Conservation (phyloP, 2,888 invertebrate genomes). For the Dryomyza anilis region DNA sequence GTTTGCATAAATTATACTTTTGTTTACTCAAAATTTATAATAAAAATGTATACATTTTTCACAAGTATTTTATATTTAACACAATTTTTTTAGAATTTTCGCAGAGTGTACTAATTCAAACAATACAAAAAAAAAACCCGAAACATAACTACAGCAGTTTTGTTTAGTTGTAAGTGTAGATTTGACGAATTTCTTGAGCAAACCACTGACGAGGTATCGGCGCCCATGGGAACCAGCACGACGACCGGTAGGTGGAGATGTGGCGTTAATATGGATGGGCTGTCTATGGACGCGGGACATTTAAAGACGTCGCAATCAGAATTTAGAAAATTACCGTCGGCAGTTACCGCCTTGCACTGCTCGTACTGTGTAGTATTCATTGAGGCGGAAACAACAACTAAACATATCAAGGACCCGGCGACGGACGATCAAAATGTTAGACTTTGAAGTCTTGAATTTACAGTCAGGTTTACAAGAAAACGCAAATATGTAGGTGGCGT, state of each 20-base stretch:
- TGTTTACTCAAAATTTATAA: too few relatives aligned
- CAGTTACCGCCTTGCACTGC: neutral
- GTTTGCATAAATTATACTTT: too few relatives aligned
- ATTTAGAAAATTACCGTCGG: constrained; percentile 2
- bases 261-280: neutral
- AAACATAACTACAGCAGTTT: too few relatives aligned
- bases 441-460: too few relatives aligned
- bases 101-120: too few relatives aligned
- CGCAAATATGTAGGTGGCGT: neutral
- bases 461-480: neutral
- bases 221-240: neutral
- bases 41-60: too few relatives aligned
- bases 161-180: constrained; percentile 4
- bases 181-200: constrained; percentile 9
- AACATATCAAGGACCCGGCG: neutral
- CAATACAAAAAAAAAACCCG: too few relatives aligned
- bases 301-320: neutral
- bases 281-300: too few relatives aligned
- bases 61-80: too few relatives aligned
- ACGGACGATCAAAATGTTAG: neutral
- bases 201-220: neutral
- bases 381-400: neutral
- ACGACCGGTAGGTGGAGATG: neutral
- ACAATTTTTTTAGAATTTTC: too few relatives aligned
- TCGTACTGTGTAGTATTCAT: too few relatives aligned